Conservation (phyloP, 2,113 vertebrate genomes). For the Lamprotornis superbus region DNA sequence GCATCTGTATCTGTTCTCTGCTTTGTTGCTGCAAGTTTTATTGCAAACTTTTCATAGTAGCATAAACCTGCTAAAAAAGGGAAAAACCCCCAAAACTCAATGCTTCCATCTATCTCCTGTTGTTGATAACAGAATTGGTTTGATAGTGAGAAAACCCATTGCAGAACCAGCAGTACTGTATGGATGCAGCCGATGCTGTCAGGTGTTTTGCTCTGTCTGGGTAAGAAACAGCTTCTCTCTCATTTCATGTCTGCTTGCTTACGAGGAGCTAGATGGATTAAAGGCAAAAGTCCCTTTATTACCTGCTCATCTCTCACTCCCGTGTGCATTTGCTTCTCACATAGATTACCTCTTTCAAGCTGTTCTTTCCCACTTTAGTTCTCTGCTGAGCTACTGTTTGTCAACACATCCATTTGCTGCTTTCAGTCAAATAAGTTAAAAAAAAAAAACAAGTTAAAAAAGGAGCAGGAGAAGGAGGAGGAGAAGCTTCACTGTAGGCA, state of each 20-base stretch:
- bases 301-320: conserved; percentile 24
- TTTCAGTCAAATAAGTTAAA: background rate
- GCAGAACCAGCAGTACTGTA: background rate
- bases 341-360: conserved; percentile 32
- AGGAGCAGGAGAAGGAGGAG: background rate
- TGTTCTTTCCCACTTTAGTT: conserved; percentile 40
- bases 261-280: background rate
- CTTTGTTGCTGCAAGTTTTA: background rate
- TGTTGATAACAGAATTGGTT: background rate
- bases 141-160: background rate
- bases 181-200: background rate
- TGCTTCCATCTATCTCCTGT: background rate
- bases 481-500: background rate
- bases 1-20: background rate
- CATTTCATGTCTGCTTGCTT: background rate
- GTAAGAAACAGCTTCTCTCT: background rate
- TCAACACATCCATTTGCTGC: background rate
- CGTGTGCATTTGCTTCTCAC: background rate
- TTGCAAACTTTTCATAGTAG: background rate
- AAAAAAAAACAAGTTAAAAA: background rate
- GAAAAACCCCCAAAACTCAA: background rate
- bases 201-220: background rate
- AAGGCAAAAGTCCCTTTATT: conserved; percentile 19
- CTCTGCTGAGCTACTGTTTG: conserved; percentile 29
- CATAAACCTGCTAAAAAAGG: background rate